Evolutionary conservation across 1,140 invertebrate genomes (phyloP), one percentile per base, ranked within the genome.

Genomic region (Pseudomyrmex pallidus): DNA sequence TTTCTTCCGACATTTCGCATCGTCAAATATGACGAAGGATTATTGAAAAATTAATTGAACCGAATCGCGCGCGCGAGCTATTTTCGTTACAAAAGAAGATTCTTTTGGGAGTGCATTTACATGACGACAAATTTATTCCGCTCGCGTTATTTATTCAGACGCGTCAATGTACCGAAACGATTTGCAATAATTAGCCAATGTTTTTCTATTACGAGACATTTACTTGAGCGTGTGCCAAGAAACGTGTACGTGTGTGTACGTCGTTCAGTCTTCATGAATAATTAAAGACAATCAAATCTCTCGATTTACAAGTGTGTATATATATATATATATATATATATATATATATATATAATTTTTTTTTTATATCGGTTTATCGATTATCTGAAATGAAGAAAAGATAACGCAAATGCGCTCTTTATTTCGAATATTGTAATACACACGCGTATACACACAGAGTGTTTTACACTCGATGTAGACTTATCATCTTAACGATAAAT

Each of bases 261-360:
- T 77, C 73, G 80, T 66, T 52, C 66, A 61, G 50, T 66, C 25
- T 63, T 82, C 64, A 84, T 84, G 76, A 80, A 82, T 84, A 72
- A 72, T 84, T 56, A 50, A 82, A 68, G 10, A 13, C 56, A 56
- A 80, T 72, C 80, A 78, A 56, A 78, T 63, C 44, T 84, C 22
- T 2, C 50, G 1, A 7, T 35, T 35, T 35, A 17, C 74, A 35
- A 80, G 59, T n/a, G n/a, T n/a, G n/a, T 13, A 35, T 48, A 54
- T 63, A 1, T 9, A 1, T 10, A 12, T n/a, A 25, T 46, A 3
- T 50, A 2, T 17, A n/a, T n/a, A n/a, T n/a, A n/a, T 13, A 35
- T 48, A 54, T 63, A 1, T 9, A 1, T 10, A 12, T n/a, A 25
- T 46, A 3, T 50, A 2, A n/a, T n/a, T n/a, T 3, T 20, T n/a